Conservation (phyloP, 2,888 invertebrate species). For the Gordius sp. region DNA sequence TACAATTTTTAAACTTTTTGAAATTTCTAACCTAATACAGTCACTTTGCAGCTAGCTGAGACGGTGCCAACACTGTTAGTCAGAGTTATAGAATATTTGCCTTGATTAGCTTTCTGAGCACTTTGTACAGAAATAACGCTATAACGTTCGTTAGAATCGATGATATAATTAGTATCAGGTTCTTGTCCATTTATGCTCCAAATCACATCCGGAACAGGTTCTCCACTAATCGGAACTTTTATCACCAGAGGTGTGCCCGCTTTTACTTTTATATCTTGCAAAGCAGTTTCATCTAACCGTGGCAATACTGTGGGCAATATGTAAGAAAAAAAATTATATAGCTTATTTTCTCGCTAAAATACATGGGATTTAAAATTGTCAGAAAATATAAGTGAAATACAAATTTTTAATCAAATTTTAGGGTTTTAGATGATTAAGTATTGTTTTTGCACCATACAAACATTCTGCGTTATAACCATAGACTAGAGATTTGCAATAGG, state of each 20-base stretch:
- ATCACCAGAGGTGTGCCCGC: conserved; percentile 71
- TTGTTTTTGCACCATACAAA: too few species aligned
- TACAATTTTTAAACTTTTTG: too few species aligned
- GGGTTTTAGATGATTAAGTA: too few species aligned
- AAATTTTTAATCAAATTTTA: too few species aligned
- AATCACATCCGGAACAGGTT: conserved; percentile 61
- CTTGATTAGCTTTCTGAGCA: conserved; percentile 55
- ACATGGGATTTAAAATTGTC: too few species aligned
- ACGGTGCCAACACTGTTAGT: conserved; percentile 56
- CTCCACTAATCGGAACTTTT: conserved; percentile 71
- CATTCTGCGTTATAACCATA: too few species aligned
- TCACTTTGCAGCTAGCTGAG: conserved; percentile 59
- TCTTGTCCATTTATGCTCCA: conserved; percentile 42
- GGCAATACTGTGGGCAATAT: conserved; percentile 36
- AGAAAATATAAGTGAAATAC: too few species aligned
- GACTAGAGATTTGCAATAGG: too few species aligned
- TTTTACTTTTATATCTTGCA: conserved; percentile 65
- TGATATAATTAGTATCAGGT: conserved; percentile 29
- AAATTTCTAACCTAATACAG: conserved; percentile 45
- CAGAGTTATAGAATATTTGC: conserved; percentile 53
- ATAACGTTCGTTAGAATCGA: conserved; percentile 51
- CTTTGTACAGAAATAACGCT: conserved; percentile 53
- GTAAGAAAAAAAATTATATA: too few species aligned
- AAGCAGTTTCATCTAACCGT: conserved; percentile 53
- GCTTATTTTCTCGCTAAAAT: too few species aligned